Evolutionary conservation across 2,888 invertebrate genomes (phyloP).

Genomic region (Helobdella robusta): DNA sequence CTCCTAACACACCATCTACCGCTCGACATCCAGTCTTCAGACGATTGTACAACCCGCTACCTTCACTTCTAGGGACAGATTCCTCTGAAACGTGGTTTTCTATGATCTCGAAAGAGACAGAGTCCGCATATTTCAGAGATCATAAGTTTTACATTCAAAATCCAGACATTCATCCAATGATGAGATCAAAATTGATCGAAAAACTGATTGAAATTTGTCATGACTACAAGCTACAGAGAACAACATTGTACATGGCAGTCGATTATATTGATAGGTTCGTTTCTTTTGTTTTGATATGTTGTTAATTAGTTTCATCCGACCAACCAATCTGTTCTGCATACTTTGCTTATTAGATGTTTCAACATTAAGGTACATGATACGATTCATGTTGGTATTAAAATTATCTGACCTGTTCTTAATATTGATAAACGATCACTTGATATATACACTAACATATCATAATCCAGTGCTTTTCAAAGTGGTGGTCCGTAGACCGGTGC

Average conservation of each 20-base stretch:
- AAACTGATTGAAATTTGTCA: constrained; percentile 79
- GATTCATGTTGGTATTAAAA: no score
- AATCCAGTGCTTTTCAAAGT: no score
- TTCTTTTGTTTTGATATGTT: no score
- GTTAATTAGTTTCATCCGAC: no score
- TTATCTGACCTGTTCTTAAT: no score
- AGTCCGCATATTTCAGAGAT: constrained; percentile 54
- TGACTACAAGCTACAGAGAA: constrained; percentile 85
- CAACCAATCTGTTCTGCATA: no score
- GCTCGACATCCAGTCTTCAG: not conserved
- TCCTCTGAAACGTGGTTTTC: constrained; percentile 70
- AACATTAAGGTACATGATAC: no score
- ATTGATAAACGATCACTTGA: no score
- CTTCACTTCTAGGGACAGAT: constrained; percentile 61
- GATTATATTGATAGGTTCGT: constrained; percentile 94
- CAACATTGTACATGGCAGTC: constrained; percentile 86
- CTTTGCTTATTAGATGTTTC: no score
- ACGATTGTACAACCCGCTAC: constrained; percentile 42
- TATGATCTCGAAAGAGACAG: constrained; percentile 75
- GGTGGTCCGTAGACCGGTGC: no score
- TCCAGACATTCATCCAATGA: constrained; percentile 73
- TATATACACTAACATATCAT: no score
- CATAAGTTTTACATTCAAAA: constrained; percentile 70
- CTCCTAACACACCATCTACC: not conserved
- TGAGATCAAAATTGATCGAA: constrained; percentile 88